Conservation (phyloP, 2,888 invertebrate species). For the Phoenoteleia sp. region DNA sequence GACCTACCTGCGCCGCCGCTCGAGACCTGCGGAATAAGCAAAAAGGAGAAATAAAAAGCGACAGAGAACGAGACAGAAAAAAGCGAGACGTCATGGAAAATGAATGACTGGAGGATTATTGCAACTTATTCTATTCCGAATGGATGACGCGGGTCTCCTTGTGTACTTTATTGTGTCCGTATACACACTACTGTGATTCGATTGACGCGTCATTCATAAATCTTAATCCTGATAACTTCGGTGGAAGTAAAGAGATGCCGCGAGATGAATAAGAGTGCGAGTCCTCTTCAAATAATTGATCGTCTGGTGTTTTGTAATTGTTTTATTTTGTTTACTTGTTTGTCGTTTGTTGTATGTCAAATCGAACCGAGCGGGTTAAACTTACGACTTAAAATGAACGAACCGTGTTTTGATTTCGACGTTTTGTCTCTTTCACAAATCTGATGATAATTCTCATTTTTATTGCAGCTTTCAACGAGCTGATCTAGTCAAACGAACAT, state of each 20-base stretch:
- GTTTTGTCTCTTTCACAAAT: too few relatives aligned
- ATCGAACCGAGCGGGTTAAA: too few relatives aligned
- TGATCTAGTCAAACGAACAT: too few relatives aligned
- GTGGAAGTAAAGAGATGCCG: slow-evolving; percentile 42
- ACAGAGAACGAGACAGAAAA: not conserved
- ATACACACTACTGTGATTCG: slow-evolving; percentile 31
- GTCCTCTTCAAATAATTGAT: slow-evolving; percentile 16
- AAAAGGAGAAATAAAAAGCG: slow-evolving; percentile 1
- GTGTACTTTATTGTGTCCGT: slow-evolving; percentile 27
- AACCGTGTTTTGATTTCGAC: too few relatives aligned
- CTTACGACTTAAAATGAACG: too few relatives aligned
- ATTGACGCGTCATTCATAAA: slow-evolving; percentile 65
- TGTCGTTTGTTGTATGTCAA: too few relatives aligned
- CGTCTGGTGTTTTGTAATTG: slow-evolving; percentile 39
- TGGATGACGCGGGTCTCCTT: slow-evolving; percentile 14
- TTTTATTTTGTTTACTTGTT: too few relatives aligned
- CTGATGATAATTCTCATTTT: too few relatives aligned
- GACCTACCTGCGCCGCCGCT: slow-evolving; percentile 31
- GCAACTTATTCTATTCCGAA: slow-evolving; percentile 42
- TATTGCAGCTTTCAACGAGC: too few relatives aligned
- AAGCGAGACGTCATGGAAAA: slow-evolving; percentile 51
- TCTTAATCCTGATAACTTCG: slow-evolving; percentile 46
- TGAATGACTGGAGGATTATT: slow-evolving; percentile 56
- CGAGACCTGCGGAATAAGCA: slow-evolving; percentile 10
- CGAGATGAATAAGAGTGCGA: slow-evolving; percentile 39